A percentile compares a stretch with the other conserved stretches of the same genome.
phyloP scores from a whole-genome alignment of 2,797 vertebrate genomes.

The Meriones psammophilus region DNA sequence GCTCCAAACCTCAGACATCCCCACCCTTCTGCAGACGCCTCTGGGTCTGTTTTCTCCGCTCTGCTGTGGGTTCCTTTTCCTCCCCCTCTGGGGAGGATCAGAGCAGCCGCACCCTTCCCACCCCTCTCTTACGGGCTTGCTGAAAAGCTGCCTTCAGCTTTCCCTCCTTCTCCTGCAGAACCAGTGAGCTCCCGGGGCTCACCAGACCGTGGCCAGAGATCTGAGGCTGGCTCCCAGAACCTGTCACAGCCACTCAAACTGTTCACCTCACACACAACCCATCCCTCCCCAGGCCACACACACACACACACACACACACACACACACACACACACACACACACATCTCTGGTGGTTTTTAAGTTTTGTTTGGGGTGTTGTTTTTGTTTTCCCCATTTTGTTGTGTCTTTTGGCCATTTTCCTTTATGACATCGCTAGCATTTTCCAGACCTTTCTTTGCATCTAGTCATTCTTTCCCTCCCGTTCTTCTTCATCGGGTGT shows the following conservation, averaged over 20 bases:
- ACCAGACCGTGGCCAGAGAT: neutral
- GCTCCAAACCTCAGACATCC: neutral
- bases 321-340: too few species aligned
- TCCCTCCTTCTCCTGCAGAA: conserved; percentile 28
- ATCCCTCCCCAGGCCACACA: too few species aligned
- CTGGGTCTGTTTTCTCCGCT: neutral
- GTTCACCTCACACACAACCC: neutral
- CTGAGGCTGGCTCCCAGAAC: neutral
- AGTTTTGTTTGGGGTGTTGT: neutral
- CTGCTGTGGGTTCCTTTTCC: neutral
- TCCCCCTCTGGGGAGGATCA: conserved; percentile 1
- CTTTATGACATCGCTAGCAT: neutral
- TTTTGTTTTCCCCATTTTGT: neutral
- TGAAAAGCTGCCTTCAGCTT: neutral
- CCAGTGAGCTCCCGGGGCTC: neutral
- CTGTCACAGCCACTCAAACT: neutral
- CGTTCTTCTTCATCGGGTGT: neutral
- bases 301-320: too few species aligned
- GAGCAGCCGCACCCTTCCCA: neutral
- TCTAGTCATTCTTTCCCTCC: neutral
- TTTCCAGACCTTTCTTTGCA: neutral
- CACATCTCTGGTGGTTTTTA: neutral
- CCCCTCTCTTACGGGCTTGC: neutral
- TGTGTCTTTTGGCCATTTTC: neutral
- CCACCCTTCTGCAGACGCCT: neutral